phyloP scores from a whole-genome alignment of 2,888 invertebrate genomes.

The Idaea straminata region DNA sequence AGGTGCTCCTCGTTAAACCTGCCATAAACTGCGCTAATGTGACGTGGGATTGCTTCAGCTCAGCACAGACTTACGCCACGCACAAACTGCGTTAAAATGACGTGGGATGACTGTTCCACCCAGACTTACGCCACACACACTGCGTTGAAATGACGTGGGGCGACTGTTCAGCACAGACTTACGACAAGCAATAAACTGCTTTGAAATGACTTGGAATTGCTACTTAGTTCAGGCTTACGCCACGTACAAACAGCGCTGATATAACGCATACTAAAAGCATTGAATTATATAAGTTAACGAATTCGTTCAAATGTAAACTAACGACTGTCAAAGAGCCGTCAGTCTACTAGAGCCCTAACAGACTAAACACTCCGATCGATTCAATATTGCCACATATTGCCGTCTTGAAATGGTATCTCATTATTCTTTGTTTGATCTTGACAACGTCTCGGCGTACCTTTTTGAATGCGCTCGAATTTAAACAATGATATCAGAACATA shows the following conservation, averaged over 20 bases:
- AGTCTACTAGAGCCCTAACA: not conserved
- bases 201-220: too few relatives aligned
- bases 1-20: constrained; percentile 60
- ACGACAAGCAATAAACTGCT: too few relatives aligned
- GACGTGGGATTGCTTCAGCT: constrained; percentile 46
- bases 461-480: constrained; percentile 20
- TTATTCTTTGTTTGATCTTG: constrained; percentile 26
- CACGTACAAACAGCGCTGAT: too few relatives aligned
- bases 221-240: too few relatives aligned
- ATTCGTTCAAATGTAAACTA: too few relatives aligned
- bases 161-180: constrained; percentile 10
- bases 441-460: constrained; percentile 15
- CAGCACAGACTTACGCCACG: constrained; percentile 30
- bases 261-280: too few relatives aligned
- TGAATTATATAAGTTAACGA: too few relatives aligned
- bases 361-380: constrained; percentile 28
- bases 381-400: constrained; percentile 24
- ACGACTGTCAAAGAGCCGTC: not conserved
- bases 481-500: constrained; percentile 12
- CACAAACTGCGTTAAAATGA: constrained; percentile 13
- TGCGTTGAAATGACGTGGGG: constrained; percentile 2
- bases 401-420: constrained; percentile 10
- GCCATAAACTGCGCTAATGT: constrained; percentile 60
- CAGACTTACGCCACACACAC: constrained; percentile 33
- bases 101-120: constrained; percentile 10